Base-by-base conservation (phyloP, 2,113 vertebrate species). In the Myxocyprinus asiaticus region DNA sequence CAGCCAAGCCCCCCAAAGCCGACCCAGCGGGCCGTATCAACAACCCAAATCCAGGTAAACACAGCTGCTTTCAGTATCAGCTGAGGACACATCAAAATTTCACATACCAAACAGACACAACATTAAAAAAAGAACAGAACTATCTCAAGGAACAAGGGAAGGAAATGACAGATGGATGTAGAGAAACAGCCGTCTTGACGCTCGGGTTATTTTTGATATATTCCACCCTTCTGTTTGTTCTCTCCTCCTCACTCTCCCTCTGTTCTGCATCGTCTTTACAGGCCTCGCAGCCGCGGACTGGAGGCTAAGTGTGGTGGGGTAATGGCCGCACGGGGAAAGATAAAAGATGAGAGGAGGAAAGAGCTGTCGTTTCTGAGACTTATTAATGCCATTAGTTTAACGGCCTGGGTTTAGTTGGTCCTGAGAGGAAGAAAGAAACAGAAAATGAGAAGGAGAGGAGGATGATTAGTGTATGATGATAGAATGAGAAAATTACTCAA, bases 351-450 rank as follows among this genome's bases (percentile, higher is more conserved):
- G 63, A 66, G 79, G 86, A 78, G 77, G 70, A 79, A 86, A 61
- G 85, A 80, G 83, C 88, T 85, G 73, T 88, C 87, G 81, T 91
- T 92, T 89, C 85, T 84, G 85, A 89, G 88, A 92, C 82, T 91
- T 91, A 93, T 93, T 91, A 91, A 86, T 89, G 88, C 91, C 89
- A 92, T 92, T 93, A 91, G 90, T 91, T 91, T 84, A 81, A 84
- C 80, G 77, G 86, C 86, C 83, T 81, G 83, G 84, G 88, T 87
- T 90, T 85, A 77, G 78, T 75, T 71, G 69, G 80, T 74, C 83
- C 66, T 65, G 59, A 67, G 69, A 81, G 85, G n/a, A 22, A 47
- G 56, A 73, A 79, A 64, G 72, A 15, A 56, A 64, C 22, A 47
- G 67, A 72, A 65, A 65, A 68, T 75, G 55, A 9, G 59, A 53